Conservation (phyloP, 1,140 invertebrate genomes). For the Halyomorpha halys region DNA sequence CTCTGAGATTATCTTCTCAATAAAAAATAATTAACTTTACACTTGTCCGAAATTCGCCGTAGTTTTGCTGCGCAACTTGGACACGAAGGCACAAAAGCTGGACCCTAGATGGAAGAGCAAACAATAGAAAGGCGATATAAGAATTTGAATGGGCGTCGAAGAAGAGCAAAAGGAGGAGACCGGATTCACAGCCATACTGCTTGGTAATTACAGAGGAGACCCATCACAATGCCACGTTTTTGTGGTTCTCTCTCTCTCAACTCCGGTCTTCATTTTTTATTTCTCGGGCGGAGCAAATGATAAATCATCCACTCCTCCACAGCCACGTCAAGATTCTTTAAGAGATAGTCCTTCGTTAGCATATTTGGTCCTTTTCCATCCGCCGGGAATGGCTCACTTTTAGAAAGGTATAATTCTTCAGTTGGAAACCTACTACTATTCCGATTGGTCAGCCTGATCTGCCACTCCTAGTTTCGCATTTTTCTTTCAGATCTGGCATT, state of each 20-base stretch:
- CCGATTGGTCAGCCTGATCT: no score
- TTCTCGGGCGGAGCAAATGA: slow-evolving; percentile 9
- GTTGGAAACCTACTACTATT: no score
- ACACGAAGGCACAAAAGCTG: no score
- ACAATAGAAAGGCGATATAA: no score
- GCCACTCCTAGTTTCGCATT: no score
- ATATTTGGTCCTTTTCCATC: slow-evolving; percentile 21
- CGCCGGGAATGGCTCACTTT: not conserved
- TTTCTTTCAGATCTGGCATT: no score
- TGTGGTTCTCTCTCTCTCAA: not conserved
- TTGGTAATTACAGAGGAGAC: slow-evolving; percentile 6
- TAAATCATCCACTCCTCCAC: slow-evolving; percentile 15
- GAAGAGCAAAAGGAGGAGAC: not conserved
- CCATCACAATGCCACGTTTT: slow-evolving; percentile 17
- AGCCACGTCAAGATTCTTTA: slow-evolving; percentile 17
- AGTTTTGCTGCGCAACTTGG: no score
- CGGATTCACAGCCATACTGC: slow-evolving; percentile 1
- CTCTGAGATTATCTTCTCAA: no score
- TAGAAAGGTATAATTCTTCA: slow-evolving; percentile 5
- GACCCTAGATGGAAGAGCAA: no score
- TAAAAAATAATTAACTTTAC: no score
- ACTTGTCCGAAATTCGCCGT: no score
- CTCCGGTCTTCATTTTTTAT: not conserved
- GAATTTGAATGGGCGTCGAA: not conserved
- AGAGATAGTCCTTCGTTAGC: slow-evolving; percentile 20